Base-by-base conservation (phyloP, 1,140 invertebrate species). In the Laodelphax striatellus region DNA sequence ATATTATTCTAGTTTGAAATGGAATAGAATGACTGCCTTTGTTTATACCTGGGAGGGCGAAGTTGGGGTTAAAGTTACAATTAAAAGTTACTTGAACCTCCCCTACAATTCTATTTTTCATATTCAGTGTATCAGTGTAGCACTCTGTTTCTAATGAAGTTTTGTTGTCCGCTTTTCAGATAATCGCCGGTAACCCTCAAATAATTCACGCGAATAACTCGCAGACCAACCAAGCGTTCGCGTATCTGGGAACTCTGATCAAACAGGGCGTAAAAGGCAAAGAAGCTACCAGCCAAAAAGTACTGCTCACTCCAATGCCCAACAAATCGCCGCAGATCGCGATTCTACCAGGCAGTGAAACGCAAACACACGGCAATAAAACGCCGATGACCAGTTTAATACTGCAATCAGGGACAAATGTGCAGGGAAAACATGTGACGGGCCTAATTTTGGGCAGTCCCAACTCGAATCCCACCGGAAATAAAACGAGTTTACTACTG, bases 161-260 rank as follows among this genome's bases (percentile, higher is more conserved):
- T 19, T 50, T 50, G 16, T 50, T 9, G 6, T 50, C 16, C 16
- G 14, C 2, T 50, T 50, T 50, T 5, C 46, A 50, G 46, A 52
- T 63, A 5, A 50, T 55, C 41, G 22, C 53, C 5, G 52, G 56
- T 0, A 54, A 52, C 17, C 22, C 57, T 5, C 50, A 52, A 24
- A 41, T 58, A 50, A 50, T 50, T 6, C 46, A 50, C 21, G 14
- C 46, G 1, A 50, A 50, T 17, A 50, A 50, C 16, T 50, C 46
- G 2, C 54, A 55, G 19, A 52, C 24, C 52, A 76, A 76, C 56
- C 74, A 74, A 58, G 69, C 73, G 2, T 72, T 75, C 64, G 72
- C 75, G 0, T 76, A 75, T 63, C 62, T 77, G 46, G 70, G 73
- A 19, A 75, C 72, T 13, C 64, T 75, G 13, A 72, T 75, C 21